A percentile compares a stretch with the other conserved stretches of the same genome.
Conservation (phyloP, 2,888 invertebrate genomes). For the Drosophila nigricruria region DNA sequence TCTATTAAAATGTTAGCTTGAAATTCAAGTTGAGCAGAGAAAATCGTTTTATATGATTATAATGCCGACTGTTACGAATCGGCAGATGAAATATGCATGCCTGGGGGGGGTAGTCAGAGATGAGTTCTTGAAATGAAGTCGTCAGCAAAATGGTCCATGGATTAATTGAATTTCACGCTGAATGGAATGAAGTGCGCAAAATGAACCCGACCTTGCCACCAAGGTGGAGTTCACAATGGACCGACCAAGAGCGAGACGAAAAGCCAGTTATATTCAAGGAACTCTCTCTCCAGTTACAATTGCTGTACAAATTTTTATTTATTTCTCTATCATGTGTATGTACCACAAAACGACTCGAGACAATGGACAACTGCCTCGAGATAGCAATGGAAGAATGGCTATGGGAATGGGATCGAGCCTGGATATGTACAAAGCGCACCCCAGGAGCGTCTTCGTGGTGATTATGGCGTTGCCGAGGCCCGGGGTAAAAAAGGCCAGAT, state of each 20-base stretch:
- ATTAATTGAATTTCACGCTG: constrained; percentile 83
- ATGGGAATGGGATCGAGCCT: constrained; percentile 25
- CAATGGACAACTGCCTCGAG: constrained; percentile 69
- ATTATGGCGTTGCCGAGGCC: constrained; percentile 52
- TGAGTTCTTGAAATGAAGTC: constrained; percentile 68
- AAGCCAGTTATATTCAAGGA: constrained; percentile 50
- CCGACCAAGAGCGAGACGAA: constrained; percentile 25
- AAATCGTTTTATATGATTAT: constrained; percentile 76
- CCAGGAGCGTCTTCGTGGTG: constrained; percentile 81
- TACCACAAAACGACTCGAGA: constrained; percentile 76
- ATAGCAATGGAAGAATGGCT: constrained; percentile 40
- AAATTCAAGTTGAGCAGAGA: constrained; percentile 29
- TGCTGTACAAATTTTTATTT: constrained; percentile 70
- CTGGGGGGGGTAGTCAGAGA: constrained; percentile 21
- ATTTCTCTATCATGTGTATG: constrained; percentile 61
- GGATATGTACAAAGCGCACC: constrained; percentile 68
- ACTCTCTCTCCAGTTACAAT: constrained; percentile 52
- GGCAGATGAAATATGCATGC: constrained; percentile 52
- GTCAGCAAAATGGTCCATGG: constrained; percentile 76
- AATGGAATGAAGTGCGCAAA: constrained; percentile 69
- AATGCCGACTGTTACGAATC: constrained; percentile 80
- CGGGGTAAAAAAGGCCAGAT: constrained; percentile 72
- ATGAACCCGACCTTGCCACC: constrained; percentile 52
- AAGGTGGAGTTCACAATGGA: constrained; percentile 31
- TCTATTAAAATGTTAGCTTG: constrained; percentile 27